phyloP scores from a whole-genome alignment of 2,888 invertebrate species.

The Trachelus iudaicus region DNA sequence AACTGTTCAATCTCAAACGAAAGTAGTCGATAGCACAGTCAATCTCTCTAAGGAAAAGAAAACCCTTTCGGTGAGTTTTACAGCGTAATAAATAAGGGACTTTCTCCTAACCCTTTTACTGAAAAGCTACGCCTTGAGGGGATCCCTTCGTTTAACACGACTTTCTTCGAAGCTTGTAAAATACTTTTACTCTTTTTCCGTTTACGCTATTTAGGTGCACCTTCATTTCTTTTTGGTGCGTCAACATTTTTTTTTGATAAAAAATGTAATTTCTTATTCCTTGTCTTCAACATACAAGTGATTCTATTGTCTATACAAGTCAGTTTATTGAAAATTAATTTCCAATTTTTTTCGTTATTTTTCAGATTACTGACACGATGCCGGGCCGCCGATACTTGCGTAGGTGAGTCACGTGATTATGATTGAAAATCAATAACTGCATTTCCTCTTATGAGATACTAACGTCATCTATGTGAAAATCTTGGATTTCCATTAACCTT shows the following conservation, averaged over 20 bases:
- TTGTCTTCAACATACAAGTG: neutral
- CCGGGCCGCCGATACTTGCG: slow-evolving; percentile 41
- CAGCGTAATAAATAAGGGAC: slow-evolving; percentile 58
- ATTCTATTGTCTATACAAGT: neutral
- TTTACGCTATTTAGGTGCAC: neutral
- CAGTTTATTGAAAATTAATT: neutral
- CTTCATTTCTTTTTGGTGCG: neutral
- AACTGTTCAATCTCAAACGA: neutral
- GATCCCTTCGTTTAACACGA: neutral
- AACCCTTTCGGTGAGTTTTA: slow-evolving; percentile 56
- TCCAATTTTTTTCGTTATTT: slow-evolving; percentile 19
- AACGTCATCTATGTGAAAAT: neutral
- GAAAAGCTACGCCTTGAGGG: neutral
- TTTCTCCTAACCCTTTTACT: slow-evolving; percentile 61
- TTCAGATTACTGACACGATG: slow-evolving; percentile 51
- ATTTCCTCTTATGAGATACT: neutral
- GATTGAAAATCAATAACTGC: neutral
- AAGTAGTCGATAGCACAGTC: neutral
- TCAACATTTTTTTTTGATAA: neutral
- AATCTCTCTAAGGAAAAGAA: slow-evolving; percentile 6
- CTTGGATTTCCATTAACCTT: no score
- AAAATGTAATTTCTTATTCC: neutral
- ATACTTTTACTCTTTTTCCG: neutral
- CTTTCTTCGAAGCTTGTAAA: neutral
- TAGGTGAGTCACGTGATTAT: slow-evolving; percentile 41